phyloP scores from a whole-genome alignment of 1,140 invertebrate genomes.

The Drosophila mauritiana region DNA sequence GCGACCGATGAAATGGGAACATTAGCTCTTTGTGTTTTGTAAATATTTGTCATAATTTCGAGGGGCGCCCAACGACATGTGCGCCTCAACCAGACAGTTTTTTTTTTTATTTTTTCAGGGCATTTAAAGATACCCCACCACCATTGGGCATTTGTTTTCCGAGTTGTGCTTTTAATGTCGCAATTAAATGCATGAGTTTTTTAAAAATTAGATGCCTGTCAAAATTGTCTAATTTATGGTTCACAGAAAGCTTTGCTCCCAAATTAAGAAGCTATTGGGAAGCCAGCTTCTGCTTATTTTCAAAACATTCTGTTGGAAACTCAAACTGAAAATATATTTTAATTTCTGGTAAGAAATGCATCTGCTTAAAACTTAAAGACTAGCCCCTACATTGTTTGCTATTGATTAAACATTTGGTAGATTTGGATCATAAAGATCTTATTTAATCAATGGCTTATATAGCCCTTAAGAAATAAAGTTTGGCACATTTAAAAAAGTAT shows the following conservation, averaged over 20 bases:
- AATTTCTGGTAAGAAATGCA: background rate
- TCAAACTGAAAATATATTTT: background rate
- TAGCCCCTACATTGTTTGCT: too few relatives aligned
- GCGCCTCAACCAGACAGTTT: conserved; percentile 14
- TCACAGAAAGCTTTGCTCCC: conserved; percentile 54
- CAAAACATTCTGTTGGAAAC: conserved; percentile 1
- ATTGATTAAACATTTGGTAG: too few relatives aligned
- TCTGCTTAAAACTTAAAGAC: too few relatives aligned
- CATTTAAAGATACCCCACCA: conserved; percentile 34
- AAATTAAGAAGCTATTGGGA: background rate
- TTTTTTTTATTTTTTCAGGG: conserved; percentile 26
- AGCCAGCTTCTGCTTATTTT: background rate
- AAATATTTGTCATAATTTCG: conserved; percentile 80
- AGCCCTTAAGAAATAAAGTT: too few relatives aligned
- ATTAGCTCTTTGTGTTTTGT: conserved; percentile 76
- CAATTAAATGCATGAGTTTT: conserved; percentile 82
- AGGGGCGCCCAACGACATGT: conserved; percentile 40
- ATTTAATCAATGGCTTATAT: too few relatives aligned
- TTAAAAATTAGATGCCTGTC: conserved; percentile 77
- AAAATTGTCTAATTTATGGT: conserved; percentile 71
- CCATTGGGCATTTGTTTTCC: conserved; percentile 44
- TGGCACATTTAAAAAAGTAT: too few relatives aligned
- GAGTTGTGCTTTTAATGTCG: conserved; percentile 75
- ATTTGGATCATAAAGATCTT: too few relatives aligned
- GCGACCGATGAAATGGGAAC: conserved; percentile 79